Conservation (phyloP, 2,888 invertebrate species). For the Alsophila aescularia region DNA sequence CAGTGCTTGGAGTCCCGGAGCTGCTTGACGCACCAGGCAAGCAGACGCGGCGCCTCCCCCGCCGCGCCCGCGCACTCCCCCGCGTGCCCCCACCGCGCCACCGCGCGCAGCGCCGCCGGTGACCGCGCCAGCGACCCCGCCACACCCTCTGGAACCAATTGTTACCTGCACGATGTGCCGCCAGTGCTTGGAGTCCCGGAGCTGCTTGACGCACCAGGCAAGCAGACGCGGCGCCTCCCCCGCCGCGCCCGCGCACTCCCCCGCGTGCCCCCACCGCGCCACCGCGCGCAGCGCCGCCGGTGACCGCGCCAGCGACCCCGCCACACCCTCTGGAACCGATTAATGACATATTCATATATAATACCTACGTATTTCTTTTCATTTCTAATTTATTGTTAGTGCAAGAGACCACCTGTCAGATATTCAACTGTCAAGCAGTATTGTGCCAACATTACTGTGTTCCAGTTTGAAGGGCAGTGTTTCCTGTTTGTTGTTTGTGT, state of each 20-base stretch:
- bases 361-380: too few species aligned
- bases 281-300: slow-evolving; percentile 86
- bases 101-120: slow-evolving; percentile 85
- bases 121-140: slow-evolving; percentile 86
- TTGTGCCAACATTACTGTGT: too few species aligned
- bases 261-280: slow-evolving; percentile 90
- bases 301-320: slow-evolving; percentile 84
- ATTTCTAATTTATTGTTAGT: too few species aligned
- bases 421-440: too few species aligned
- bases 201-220: slow-evolving; percentile 84
- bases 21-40: slow-evolving; percentile 86
- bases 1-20: slow-evolving; percentile 28
- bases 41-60: slow-evolving; percentile 88
- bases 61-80: slow-evolving; percentile 88
- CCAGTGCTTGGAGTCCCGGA: slow-evolving; percentile 22
- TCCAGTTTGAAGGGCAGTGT: too few species aligned
- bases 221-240: slow-evolving; percentile 89
- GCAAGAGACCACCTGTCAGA: too few species aligned
- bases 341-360: too few species aligned
- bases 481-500: too few species aligned
- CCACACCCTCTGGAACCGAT: slow-evolving; percentile 85
- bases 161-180: slow-evolving; percentile 33
- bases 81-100: slow-evolving; percentile 90
- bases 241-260: slow-evolving; percentile 87
- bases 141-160: slow-evolving; percentile 83